Base-by-base conservation (phyloP, 2,113 vertebrate genomes). In the Lucifuga dentata region DNA sequence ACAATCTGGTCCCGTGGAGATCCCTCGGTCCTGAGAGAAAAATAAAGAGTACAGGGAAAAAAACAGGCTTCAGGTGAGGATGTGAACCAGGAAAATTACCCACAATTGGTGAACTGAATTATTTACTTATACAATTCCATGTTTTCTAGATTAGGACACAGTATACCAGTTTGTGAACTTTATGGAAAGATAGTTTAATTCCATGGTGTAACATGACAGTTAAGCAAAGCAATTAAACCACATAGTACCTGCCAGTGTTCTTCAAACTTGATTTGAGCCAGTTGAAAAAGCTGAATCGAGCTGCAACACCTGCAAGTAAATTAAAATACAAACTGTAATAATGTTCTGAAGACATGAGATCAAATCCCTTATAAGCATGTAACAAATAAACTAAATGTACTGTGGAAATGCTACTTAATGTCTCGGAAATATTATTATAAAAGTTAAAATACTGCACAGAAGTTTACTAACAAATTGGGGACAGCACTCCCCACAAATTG, bases 261-360 rank as follows among this genome's bases (percentile, higher is more conserved):
- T 76, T 81, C 72, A 95, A 64, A 67, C 92, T 50, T 0, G 89
- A 91, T 80, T 88, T 95, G 63, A 98, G 88, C 96, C 98, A 99
- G 17, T 20, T 60, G 70, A 95, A 95, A 90, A 99, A 93, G 84
- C 94, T 97, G 92, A 98, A 98, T 81, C 88, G 94, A 7, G 94
- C 93, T 72, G 96, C 95, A 72, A 90, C 89, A 85, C 98, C 98
- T 99, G 84, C 36, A 77, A 73, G 57, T 49, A 84, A 78, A 93
- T 41, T 4, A 44, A 38, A 56, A 55, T 1, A 8, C 7, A 29
- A 13, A 46, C 4, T 17, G 19, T 56, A 67, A 49, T 21, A 38
- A 20, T 12, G 3, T 23, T 19, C 9, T 15, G 3, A 17, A 24
- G 23, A 67, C 50, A 55, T 12, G 0, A n/a, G 8, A 11, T 38